These are phyloP conservation scores for Tetragnatha versicolor DNA, from an alignment of 1,140 invertebrate genomes.

Conservation along the genomic window DNA sequence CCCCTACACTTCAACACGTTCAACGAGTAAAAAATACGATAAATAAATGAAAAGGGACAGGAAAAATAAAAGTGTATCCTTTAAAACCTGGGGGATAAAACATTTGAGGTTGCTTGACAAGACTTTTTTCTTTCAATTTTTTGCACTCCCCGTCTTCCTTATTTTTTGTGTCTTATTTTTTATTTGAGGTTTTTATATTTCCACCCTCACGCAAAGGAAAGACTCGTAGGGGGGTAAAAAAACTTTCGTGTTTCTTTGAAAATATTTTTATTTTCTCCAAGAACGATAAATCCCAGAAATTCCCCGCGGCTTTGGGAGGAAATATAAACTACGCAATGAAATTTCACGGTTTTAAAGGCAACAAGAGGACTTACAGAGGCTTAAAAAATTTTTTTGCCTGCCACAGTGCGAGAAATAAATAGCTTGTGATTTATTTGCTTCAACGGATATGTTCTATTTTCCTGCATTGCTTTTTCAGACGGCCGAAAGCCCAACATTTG, in stretches of 20 bases:
- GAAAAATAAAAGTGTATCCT: slow-evolving; percentile 45
- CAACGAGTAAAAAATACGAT: neutral
- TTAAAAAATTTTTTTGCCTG: neutral
- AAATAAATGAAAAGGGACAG: neutral
- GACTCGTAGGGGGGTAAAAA: neutral
- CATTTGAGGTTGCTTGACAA: slow-evolving; percentile 53
- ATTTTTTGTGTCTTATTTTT: too few relatives aligned
- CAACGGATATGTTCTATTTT: neutral
- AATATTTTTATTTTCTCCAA: slow-evolving; percentile 7
- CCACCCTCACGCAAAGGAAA: neutral
- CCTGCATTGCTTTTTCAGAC: too few relatives aligned
- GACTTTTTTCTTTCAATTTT: slow-evolving; percentile 23
- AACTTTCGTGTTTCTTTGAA: slow-evolving; percentile 21
- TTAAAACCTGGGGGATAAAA: slow-evolving; percentile 51
- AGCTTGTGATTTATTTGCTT: slow-evolving; percentile 5
- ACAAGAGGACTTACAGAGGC: neutral
- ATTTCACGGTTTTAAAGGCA: slow-evolving; percentile 47
- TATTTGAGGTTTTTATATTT: too few relatives aligned
- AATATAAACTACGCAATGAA: slow-evolving; percentile 37
- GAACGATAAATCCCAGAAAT: slow-evolving; percentile 47
- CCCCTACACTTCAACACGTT: slow-evolving; percentile 14
- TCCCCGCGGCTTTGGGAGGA: slow-evolving; percentile 27
- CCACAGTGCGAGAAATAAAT: neutral
- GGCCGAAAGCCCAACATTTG: too few relatives aligned
- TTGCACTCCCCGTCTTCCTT: too few relatives aligned